Percentiles rank a stretch among this genome's conserved stretches.
Evolutionary conservation across 2,888 invertebrate species (phyloP).

Genomic region (Melangyna quadrimaculata): DNA sequence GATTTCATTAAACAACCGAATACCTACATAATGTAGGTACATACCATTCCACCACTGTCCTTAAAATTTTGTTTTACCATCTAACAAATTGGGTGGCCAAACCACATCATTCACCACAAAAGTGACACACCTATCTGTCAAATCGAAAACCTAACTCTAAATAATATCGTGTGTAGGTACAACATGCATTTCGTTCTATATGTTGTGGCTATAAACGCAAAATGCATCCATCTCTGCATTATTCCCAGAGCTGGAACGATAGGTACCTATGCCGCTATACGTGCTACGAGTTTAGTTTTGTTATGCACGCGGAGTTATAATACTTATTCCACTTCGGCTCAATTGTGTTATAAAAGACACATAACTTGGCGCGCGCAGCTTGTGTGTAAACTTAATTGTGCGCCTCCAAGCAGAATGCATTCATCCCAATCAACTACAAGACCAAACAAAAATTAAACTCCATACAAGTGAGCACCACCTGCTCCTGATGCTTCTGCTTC

Average conservation of each 20-base stretch:
- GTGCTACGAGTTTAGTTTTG: background rate
- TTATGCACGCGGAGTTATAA: conserved; percentile 36
- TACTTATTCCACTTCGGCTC: conserved; percentile 43
- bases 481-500: conserved; percentile 41
- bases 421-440: conserved; percentile 15
- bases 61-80: background rate
- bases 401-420: conserved; percentile 37
- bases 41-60: background rate
- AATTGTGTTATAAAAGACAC: conserved; percentile 29
- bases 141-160: conserved; percentile 31
- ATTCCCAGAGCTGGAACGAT: background rate
- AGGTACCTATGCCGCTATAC: too few relatives aligned
- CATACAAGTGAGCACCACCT: conserved; percentile 67
- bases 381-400: conserved; percentile 50
- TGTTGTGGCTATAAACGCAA: conserved; percentile 31
- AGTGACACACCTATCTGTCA: conserved; percentile 71
- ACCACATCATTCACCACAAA: conserved; percentile 66
- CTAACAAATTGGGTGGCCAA: conserved; percentile 68
- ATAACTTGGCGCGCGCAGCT: conserved; percentile 19
- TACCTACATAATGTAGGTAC: too few relatives aligned
- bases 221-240: conserved; percentile 31
- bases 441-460: background rate
- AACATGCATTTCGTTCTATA: background rate
- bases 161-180: background rate
- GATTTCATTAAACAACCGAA: conserved; percentile 12